Evolutionary conservation across 1,140 invertebrate genomes (phyloP).

Genomic region (Magallana angulata): DNA sequence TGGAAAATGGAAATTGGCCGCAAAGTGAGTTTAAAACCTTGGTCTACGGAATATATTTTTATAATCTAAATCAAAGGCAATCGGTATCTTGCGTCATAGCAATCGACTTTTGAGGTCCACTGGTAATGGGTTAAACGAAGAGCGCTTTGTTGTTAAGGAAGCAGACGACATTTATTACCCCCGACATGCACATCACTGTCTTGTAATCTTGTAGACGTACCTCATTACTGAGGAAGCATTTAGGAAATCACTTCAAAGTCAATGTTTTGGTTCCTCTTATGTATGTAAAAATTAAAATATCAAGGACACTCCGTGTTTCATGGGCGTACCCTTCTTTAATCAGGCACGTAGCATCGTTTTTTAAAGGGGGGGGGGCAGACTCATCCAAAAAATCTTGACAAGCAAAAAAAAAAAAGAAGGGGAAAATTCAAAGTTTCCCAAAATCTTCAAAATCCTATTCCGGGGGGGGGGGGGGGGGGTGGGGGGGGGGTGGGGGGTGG

Average conservation of each 20-base stretch:
- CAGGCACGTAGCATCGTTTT: too few relatives aligned
- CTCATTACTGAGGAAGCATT: neutral
- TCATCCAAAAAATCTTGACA: too few relatives aligned
- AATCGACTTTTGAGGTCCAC: neutral
- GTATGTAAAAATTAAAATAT: neutral
- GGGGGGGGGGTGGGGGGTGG: too few relatives aligned
- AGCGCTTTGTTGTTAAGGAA: conserved; percentile 24
- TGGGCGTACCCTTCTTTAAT: neutral
- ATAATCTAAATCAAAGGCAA: neutral
- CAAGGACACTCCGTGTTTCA: neutral
- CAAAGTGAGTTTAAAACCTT: conserved; percentile 68
- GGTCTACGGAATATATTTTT: neutral
- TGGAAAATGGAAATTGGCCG: conserved; percentile 76
- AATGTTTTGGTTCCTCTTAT: neutral
- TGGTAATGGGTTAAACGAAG: conserved; percentile 20
- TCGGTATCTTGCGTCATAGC: neutral
- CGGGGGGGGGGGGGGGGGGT: too few relatives aligned
- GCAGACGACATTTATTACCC: neutral
- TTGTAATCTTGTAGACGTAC: neutral
- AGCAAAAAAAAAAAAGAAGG: too few relatives aligned
- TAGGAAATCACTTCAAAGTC: neutral
- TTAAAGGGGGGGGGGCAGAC: too few relatives aligned
- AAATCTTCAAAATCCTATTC: too few relatives aligned
- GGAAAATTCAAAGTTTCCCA: too few relatives aligned
- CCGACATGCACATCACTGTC: conserved; percentile 9